A percentile compares a stretch with the other conserved stretches of the same genome.
Evolutionary conservation across 2,797 vertebrate genomes (phyloP).

Genomic region (Pelobates cultripes): DNA sequence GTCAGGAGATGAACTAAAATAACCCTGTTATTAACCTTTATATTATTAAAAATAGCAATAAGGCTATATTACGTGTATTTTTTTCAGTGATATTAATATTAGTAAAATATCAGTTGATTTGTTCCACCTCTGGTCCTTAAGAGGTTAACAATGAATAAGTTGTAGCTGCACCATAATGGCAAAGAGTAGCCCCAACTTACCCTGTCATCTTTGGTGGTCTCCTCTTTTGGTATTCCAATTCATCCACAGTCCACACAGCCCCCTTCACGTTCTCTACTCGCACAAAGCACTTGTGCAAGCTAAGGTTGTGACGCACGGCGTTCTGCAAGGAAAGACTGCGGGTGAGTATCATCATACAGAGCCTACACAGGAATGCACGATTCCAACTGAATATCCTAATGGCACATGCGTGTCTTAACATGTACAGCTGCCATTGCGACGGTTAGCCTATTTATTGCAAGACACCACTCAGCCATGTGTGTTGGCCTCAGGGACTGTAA

Average conservation of each 20-base stretch:
- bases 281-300: slow-evolving; percentile 98
- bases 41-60: too few relatives aligned
- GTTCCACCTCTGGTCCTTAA: too few relatives aligned
- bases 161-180: too few relatives aligned
- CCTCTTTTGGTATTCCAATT: slow-evolving; percentile 98
- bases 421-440: neutral
- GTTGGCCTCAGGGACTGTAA: neutral
- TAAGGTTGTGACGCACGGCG: slow-evolving; percentile 97
- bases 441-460: neutral
- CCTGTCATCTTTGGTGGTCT: slow-evolving; percentile 99
- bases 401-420: neutral
- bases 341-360: neutral
- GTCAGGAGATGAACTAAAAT: too few relatives aligned
- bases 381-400: neutral
- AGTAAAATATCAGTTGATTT: too few relatives aligned
- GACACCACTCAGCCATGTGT: neutral
- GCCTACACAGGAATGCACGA: neutral
- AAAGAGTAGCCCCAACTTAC: slow-evolving; percentile 66
- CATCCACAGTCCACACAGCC: slow-evolving; percentile 97
- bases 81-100: too few relatives aligned
- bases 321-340: slow-evolving; percentile 74
- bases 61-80: too few relatives aligned
- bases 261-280: slow-evolving; percentile 98
- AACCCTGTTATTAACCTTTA: too few relatives aligned
- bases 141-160: too few relatives aligned